Base-by-base conservation (phyloP, 92 coral and sea anemone species). In the Epizoanthus fatuus region DNA sequence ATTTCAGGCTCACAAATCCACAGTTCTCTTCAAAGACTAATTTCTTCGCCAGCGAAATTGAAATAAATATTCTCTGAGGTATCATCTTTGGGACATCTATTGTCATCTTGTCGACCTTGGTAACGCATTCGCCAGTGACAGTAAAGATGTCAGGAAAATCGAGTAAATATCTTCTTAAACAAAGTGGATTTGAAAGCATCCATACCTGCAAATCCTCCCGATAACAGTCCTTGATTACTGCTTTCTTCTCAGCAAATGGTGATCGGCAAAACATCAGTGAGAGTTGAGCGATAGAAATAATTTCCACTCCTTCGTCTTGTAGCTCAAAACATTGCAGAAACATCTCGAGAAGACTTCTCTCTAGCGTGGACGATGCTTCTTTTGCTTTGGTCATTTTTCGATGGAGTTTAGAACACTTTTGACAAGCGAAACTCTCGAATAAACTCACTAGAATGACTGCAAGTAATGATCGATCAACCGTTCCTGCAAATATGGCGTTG, bases 191-290 rank as follows among this genome's bases (percentile, higher is more conserved):
- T 40, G 69, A 47, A 42, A 77, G 70, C 68, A 59, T 39, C 82
- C 82, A 40, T 77, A 60, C 82, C 82, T 60, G 69, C 16, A 77
- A 12, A 4, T 45, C n/a, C n/a, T 77, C 82, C 14, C 82, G 69
- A 25, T 77, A 62, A 60, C 32, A 60, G 17, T 60, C 82, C 17
- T 60, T 12, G 58, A 77, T 19, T 13, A 7, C 5, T 20, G 56
- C 8, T 60, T 60, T 54, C 14, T 42, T 77, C 47, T 40, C 82
- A 9, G 82, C 70, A 57, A 60, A 62, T 2, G 82, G 82, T 2
- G 82, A 77, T 7, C 82, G 59, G 59, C 82, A 77, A 17, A 77
- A 77, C 82, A 77, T 77, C 54, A 77, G 82, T 9, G 82, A 77
- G 0, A 77, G 58, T 40, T 77, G 82, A 3, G 82, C 42, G 7